A percentile compares a stretch with the other conserved stretches of the same genome.
These are phyloP conservation scores for Acanthiza pusilla DNA, from an alignment of 2,797 vertebrate species.

Conservation along the genomic window DNA sequence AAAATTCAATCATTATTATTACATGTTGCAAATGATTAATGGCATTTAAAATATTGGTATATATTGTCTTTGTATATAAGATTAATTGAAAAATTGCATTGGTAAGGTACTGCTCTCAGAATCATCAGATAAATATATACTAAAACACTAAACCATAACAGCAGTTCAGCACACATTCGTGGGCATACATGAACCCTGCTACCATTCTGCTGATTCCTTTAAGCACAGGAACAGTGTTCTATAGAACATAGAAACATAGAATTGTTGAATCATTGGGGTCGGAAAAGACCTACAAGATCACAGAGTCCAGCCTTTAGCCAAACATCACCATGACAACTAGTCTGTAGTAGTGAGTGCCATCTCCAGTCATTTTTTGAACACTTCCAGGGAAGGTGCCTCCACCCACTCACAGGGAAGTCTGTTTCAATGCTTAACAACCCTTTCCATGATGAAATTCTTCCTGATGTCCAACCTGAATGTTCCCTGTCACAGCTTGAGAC, in stretches of 20 bases:
- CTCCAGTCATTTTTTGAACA: too few relatives aligned
- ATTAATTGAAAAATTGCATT: background rate
- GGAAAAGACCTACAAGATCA: background rate
- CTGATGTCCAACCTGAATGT: background rate
- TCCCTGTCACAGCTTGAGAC: background rate
- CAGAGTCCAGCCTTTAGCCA: background rate
- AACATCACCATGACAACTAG: background rate
- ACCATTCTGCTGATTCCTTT: background rate
- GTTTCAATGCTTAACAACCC: background rate
- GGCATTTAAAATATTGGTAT: background rate
- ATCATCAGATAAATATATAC: background rate
- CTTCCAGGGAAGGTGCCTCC: background rate
- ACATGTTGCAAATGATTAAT: background rate
- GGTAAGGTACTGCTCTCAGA: background rate
- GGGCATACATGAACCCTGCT: fast-evolving
- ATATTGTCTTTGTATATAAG: background rate
- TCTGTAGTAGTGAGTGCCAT: fast-evolving
- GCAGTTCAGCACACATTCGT: fast-evolving
- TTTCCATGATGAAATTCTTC: background rate
- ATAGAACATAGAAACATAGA: background rate
- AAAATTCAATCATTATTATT: background rate
- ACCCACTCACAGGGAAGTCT: background rate
- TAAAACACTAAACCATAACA: background rate
- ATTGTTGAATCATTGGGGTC: background rate
- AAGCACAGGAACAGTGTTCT: background rate